Base-by-base conservation (phyloP, 2,797 vertebrate species). In the Allobates femoralis region DNA sequence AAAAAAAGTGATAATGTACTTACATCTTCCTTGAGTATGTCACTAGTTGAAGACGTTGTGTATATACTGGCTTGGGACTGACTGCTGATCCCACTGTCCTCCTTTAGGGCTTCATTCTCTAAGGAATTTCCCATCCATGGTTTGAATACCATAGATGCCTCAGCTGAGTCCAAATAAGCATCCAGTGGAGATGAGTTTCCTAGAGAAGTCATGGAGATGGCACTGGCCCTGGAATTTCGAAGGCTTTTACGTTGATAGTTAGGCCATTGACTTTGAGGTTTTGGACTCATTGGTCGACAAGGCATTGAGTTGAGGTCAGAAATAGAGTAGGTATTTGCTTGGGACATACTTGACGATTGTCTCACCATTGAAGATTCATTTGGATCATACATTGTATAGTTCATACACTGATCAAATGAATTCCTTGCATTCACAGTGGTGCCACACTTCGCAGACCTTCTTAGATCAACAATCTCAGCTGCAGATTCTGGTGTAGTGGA, bases 231-330 rank as follows among this genome's bases (percentile, higher is more conserved):
- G 0, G 94, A 91, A 80, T 94, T 94, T n/a, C 83, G 90, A 77
- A 95, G 95, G 37, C 90, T 89, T 71, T 88, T 93, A 19, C 91
- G 92, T 0, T 94, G 95, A 41, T 90, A 88, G 0, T 73, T 50
- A 1, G 94, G 91, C 71, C 93, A 92, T 8, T 96, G 95, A 69
- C 95, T 97, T 85, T 91, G 94, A 0, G 97, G 96, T 89, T 98
- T 98, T 41, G 96, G 97, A 91, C 96, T 97, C 95, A 96, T 94
- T 46, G 97, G 97, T 76, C 94, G 94, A 53, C 93, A 90, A 2
- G 97, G 97, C 88, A 91, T 91, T 46, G 94, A 94, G 55, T 91
- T 89, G 28, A 90, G 85, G 21, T 92, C 89, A 16, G 83, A 88
- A 55, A 81, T 87, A 30, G 92, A 84, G 53, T 92, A 91, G 14